Evolutionary conservation across 2,113 vertebrate genomes (phyloP).

Genomic region (Dipodomys ordii): DNA sequence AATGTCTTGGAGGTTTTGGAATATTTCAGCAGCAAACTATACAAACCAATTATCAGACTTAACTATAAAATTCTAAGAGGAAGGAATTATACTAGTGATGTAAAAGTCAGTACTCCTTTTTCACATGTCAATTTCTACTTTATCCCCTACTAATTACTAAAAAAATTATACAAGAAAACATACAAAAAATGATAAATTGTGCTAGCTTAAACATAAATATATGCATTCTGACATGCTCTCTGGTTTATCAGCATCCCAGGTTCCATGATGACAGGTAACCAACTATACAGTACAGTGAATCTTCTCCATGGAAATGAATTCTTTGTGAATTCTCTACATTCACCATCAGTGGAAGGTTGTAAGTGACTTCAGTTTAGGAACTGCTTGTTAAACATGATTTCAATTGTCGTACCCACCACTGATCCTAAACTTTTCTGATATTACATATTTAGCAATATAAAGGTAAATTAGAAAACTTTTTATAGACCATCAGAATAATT

Average conservation of each 20-base stretch:
- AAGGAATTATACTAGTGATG: not conserved
- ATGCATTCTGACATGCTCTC: not conserved
- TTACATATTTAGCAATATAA: conserved; percentile 58
- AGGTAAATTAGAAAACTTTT: conserved; percentile 73
- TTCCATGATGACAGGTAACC: not conserved
- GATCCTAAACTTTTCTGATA: conserved; percentile 75
- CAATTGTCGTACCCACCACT: conserved; percentile 66
- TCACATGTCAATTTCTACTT: not conserved
- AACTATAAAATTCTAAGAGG: not conserved
- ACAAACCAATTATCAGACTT: not conserved
- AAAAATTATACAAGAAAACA: not conserved
- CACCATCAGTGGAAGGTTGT: conserved; percentile 68
- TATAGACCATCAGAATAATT: conserved; percentile 77
- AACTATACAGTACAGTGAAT: not conserved
- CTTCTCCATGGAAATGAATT: not conserved
- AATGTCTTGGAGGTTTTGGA: not conserved
- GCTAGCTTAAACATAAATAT: conserved; percentile 8
- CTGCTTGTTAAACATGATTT: conserved; percentile 62
- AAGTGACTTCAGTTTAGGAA: conserved; percentile 50
- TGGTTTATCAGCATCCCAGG: not conserved
- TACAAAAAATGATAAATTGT: conserved; percentile 14
- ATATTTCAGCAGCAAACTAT: not conserved
- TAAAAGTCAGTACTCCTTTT: not conserved
- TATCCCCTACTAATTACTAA: not conserved
- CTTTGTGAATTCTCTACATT: conserved; percentile 27